Conservation (phyloP, 2,888 invertebrate species). For the Griposia aprilina region DNA sequence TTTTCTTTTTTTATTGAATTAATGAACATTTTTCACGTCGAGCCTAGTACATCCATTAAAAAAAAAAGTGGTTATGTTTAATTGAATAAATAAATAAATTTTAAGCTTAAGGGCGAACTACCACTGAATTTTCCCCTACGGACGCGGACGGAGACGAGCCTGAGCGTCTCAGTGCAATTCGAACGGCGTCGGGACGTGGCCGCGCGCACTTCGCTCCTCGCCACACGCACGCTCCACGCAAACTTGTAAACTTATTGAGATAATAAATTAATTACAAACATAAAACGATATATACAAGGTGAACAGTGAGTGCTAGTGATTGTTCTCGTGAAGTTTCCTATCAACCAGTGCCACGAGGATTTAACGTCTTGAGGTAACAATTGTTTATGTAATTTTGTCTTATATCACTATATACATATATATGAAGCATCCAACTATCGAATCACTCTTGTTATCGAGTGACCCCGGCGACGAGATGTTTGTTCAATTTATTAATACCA, state of each 20-base stretch:
- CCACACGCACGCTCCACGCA: conserved; percentile 59
- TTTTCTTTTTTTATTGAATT: not conserved
- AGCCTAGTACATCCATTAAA: conserved; percentile 4
- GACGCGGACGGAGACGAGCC: conserved; percentile 43
- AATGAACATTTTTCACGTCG: not conserved
- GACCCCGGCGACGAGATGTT: conserved; percentile 81
- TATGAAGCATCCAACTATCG: conserved; percentile 68
- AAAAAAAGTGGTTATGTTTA: conserved; percentile 33
- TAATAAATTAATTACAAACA: conserved; percentile 46
- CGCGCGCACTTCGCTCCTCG: conserved; percentile 58
- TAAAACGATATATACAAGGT: conserved; percentile 36
- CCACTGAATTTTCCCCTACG: conserved; percentile 64
- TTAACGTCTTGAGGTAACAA: conserved; percentile 54
- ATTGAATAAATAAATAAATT: conserved; percentile 53
- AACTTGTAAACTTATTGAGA: conserved; percentile 68
- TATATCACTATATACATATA: conserved; percentile 33
- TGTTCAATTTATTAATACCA: conserved; percentile 79
- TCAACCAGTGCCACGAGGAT: conserved; percentile 24
- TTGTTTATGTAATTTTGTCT: conserved; percentile 62
- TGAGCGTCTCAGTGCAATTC: conserved; percentile 71
- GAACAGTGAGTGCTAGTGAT: conserved; percentile 62
- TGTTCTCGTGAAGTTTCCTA: conserved; percentile 47
- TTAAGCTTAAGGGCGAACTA: conserved; percentile 58
- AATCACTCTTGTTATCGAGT: conserved; percentile 76
- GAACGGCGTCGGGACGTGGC: conserved; percentile 73